Percentiles rank a stretch among this genome's conserved stretches.
These are phyloP conservation scores for Tetragonula clypearis DNA, from an alignment of 1,140 invertebrate genomes.

Conservation along the genomic window DNA sequence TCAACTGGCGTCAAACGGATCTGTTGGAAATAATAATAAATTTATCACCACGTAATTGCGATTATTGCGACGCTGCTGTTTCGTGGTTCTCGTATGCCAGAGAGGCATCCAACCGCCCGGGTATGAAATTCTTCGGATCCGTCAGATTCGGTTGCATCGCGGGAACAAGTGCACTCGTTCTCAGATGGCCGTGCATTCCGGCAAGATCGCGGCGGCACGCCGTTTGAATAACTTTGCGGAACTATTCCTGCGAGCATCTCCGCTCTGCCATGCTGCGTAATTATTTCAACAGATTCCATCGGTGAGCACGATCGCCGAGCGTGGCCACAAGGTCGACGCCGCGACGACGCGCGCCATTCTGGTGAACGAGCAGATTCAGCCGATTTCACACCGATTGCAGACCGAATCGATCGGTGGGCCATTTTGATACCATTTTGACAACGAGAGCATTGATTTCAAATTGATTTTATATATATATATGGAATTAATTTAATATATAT, in stretches of 20 bases:
- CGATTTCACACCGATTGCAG: not conserved
- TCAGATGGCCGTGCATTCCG: not conserved
- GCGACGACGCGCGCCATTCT: no score
- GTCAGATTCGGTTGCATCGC: not conserved
- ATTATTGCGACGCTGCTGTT: conserved; percentile 6
- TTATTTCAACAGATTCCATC: not conserved
- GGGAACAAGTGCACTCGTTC: conserved; percentile 12
- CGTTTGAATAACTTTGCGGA: conserved; percentile 2
- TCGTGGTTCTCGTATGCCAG: conserved; percentile 12
- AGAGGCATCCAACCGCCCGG: not conserved
- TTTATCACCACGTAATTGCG: not conserved
- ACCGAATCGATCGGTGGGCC: no score
- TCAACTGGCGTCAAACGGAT: no score
- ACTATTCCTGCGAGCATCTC: not conserved
- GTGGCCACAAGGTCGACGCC: not conserved
- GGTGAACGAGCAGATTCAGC: no score
- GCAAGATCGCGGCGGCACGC: not conserved
- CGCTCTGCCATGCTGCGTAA: not conserved
- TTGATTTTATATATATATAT: no score
- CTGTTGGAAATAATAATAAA: not conserved
- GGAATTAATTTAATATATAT: no score
- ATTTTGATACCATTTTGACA: not conserved
- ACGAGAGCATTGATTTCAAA: not conserved
- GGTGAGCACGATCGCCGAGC: not conserved
- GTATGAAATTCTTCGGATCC: conserved; percentile 12